These are phyloP conservation scores for Microtus oregoni DNA, from an alignment of 2,113 vertebrate species.

Conservation along the genomic window DNA sequence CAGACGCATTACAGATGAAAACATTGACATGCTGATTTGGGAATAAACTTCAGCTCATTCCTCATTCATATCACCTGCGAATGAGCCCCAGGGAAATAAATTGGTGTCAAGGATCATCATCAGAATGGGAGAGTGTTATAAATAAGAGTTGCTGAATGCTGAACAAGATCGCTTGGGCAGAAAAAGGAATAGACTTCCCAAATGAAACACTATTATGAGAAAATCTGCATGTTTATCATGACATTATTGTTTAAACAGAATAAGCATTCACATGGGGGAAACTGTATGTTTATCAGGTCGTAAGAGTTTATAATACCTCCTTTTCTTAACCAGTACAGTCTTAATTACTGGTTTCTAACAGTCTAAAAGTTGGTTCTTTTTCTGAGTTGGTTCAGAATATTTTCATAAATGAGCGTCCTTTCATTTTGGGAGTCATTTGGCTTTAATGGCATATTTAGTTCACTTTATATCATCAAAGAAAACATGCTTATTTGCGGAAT, in stretches of 20 bases:
- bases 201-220: neutral
- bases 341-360: neutral
- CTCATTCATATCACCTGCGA: neutral
- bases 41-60: neutral
- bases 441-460: neutral
- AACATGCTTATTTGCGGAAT: neutral
- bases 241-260: neutral
- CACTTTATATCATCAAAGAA: neutral
- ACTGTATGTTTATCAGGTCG: neutral
- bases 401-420: neutral
- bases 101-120: neutral
- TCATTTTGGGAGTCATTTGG: neutral
- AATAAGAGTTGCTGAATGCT: neutral
- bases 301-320: neutral
- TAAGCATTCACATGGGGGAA: neutral
- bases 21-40: neutral
- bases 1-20: neutral
- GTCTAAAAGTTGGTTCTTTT: neutral
- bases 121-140: neutral
- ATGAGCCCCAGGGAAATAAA: neutral
- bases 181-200: neutral
- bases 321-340: neutral
- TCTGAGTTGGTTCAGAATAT: neutral
- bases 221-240: neutral
- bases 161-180: neutral